phyloP scores from a whole-genome alignment of 1,140 invertebrate species.

The Spodoptera frugiperda region DNA sequence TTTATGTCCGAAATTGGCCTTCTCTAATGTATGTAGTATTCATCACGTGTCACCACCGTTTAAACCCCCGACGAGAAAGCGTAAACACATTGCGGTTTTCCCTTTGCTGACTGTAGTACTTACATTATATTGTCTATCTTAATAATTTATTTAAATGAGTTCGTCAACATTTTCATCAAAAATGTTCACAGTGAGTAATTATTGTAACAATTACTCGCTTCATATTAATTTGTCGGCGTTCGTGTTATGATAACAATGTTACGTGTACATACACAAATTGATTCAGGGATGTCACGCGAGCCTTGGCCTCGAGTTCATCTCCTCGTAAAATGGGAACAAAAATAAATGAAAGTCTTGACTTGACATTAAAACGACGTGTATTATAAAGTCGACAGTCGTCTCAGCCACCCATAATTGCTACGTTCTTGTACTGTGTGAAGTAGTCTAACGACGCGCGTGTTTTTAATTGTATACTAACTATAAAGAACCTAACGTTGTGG shows the following conservation, averaged over 20 bases:
- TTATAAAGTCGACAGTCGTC: conserved; percentile 22
- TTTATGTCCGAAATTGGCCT: conserved; percentile 62
- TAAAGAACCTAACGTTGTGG: not conserved
- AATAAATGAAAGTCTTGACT: conserved; percentile 26
- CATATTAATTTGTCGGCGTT: not conserved
- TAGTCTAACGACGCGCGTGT: conserved; percentile 1
- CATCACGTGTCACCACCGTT: conserved; percentile 13
- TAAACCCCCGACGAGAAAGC: conserved; percentile 12
- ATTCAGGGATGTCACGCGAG: conserved; percentile 11
- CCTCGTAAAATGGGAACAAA: conserved; percentile 4
- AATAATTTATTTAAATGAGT: not conserved
- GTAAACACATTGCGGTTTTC: conserved; percentile 10
- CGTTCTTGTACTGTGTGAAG: conserved; percentile 2
- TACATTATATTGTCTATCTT: conserved; percentile 4
- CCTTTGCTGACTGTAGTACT: conserved; percentile 8
- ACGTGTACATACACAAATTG: not conserved
- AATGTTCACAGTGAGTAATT: not conserved
- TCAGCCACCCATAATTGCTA: conserved; percentile 23
- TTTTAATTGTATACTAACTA: conserved; percentile 18
- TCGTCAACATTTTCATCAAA: conserved; percentile 5
- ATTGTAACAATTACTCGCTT: not conserved
- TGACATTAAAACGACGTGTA: conserved; percentile 33
- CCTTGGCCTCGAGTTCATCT: not conserved
- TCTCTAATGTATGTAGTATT: conserved; percentile 18
- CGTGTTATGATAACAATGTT: not conserved